Conservation (phyloP, 2,888 invertebrate species). For the Diaprepes abbreviatus region DNA sequence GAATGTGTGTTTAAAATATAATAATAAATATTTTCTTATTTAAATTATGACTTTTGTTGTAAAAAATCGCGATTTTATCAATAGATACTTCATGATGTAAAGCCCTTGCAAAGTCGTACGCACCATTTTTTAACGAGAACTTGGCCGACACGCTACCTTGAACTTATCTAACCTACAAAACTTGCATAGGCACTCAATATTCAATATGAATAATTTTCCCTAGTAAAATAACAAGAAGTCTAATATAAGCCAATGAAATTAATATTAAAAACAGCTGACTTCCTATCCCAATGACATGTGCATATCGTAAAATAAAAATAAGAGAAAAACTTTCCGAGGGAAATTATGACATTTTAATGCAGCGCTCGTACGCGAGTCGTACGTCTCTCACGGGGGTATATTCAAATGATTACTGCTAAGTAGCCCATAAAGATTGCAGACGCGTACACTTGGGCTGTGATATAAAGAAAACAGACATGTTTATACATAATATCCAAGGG, state of each 20-base stretch:
- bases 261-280: constrained; percentile 17
- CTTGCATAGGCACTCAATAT: too few relatives aligned
- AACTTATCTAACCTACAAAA: too few relatives aligned
- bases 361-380: constrained; percentile 42
- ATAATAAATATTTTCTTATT: too few relatives aligned
- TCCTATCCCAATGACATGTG: background rate
- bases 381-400: constrained; percentile 51
- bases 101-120: too few relatives aligned
- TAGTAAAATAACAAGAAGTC: background rate
- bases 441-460: constrained; percentile 56
- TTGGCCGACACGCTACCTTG: too few relatives aligned
- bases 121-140: too few relatives aligned
- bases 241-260: background rate
- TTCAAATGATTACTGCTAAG: constrained; percentile 57
- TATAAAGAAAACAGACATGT: constrained; percentile 56
- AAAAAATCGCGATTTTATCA: too few relatives aligned
- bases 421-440: constrained; percentile 61
- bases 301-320: background rate
- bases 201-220: too few relatives aligned
- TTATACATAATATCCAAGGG: constrained; percentile 49
- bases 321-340: constrained; percentile 2
- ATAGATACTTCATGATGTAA: too few relatives aligned
- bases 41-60: too few relatives aligned
- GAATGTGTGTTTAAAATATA: too few relatives aligned
- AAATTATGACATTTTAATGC: constrained; percentile 49